Evolutionary conservation across 2,113 vertebrate genomes (phyloP).

Genomic region (Alligator sinensis): DNA sequence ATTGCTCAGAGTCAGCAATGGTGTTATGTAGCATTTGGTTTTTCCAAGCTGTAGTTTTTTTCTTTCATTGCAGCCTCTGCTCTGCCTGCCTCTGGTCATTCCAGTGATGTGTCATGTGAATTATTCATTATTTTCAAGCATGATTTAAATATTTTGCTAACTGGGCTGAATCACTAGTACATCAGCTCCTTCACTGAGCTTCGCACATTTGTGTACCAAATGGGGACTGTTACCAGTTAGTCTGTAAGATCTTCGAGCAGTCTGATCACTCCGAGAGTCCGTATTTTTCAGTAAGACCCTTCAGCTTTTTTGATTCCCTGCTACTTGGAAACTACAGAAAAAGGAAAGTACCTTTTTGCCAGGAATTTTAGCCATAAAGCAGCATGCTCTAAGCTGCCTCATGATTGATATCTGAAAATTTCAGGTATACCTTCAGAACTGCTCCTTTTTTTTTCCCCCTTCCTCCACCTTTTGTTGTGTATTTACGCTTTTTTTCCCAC

Average conservation of each 20-base stretch:
- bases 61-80: neutral
- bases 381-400: neutral
- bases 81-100: slow-evolving; percentile 13
- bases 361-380: neutral
- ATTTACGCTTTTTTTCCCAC: neutral
- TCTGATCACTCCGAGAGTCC: neutral
- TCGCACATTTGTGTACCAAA: neutral
- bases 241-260: neutral
- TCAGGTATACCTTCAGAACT: neutral
- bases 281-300: neutral
- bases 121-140: slow-evolving; percentile 33
- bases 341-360: neutral
- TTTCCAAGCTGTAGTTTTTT: slow-evolving; percentile 1
- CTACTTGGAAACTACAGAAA: neutral
- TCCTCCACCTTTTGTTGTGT: neutral
- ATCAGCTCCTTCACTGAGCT: neutral
- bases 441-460: neutral
- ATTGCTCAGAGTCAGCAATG: slow-evolving; percentile 30
- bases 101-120: neutral
- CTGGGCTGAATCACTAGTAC: slow-evolving; percentile 7
- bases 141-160: slow-evolving; percentile 10
- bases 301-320: neutral
- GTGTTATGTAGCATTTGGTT: neutral
- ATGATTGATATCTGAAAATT: neutral
- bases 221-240: neutral